Conservation (phyloP, 2,113 vertebrate genomes). For the Empidonax alnorum region DNA sequence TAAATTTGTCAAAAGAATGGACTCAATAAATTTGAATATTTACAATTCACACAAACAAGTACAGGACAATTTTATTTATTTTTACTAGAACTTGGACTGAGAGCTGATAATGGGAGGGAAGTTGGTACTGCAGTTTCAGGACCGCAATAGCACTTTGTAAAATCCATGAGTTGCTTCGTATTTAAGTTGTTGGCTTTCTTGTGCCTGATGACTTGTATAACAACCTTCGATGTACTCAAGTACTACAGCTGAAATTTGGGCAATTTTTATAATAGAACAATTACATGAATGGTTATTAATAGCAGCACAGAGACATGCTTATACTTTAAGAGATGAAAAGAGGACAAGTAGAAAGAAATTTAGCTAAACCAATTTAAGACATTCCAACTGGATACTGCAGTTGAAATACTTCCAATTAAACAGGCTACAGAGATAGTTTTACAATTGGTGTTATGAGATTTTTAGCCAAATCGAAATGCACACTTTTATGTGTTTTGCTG, state of each 20-base stretch:
- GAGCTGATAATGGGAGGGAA: neutral
- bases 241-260: neutral
- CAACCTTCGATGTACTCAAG: neutral
- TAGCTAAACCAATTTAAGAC: neutral
- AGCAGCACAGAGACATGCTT: neutral
- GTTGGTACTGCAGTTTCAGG: neutral
- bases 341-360: neutral
- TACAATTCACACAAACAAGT: neutral
- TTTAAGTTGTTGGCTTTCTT: neutral
- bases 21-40: neutral
- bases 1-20: neutral
- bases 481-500: neutral
- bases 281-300: neutral
- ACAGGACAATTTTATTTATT: neutral
- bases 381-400: neutral
- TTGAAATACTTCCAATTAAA: neutral
- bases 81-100: neutral
- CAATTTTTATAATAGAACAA: neutral
- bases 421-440: neutral
- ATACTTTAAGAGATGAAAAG: neutral
- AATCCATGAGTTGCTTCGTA: neutral
- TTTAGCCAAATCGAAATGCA: neutral
- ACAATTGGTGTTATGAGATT: neutral
- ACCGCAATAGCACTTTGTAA: neutral
- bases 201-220: neutral